Conservation (phyloP, 2,797 vertebrate species). For the Cuniculus paca region DNA sequence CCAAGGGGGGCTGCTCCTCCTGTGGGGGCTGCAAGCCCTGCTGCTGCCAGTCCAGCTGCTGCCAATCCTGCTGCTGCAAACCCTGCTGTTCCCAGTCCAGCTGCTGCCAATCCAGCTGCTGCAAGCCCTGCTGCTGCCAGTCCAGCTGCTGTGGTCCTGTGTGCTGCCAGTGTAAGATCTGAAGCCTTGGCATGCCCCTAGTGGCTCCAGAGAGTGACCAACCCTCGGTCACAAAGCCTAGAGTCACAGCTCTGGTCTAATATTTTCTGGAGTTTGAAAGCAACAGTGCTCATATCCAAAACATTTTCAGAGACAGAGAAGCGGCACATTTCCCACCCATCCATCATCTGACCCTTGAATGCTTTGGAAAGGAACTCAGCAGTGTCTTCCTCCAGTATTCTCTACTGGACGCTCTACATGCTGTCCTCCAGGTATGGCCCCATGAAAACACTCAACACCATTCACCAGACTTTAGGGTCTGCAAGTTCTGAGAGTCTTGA, state of each 20-base stretch:
- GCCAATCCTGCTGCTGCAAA: background rate
- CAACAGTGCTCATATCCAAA: background rate
- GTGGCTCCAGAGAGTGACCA: background rate
- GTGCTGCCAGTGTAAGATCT: conserved; percentile 36
- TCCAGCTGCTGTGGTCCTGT: background rate
- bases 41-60: background rate
- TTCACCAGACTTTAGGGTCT: background rate
- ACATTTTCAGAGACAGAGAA: background rate
- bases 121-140: background rate
- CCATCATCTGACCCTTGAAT: background rate
- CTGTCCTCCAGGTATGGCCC: background rate
- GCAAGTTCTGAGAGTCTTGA: background rate
- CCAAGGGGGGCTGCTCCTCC: too few relatives aligned
- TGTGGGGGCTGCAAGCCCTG: too few relatives aligned
- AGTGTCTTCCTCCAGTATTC: background rate
- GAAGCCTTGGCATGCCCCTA: background rate
- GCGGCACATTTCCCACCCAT: background rate
- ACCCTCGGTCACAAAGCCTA: background rate
- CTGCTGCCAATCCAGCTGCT: background rate
- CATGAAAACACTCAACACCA: background rate
- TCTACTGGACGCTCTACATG: background rate
- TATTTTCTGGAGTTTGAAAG: background rate
- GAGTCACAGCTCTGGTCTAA: background rate
- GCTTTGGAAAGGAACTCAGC: background rate
- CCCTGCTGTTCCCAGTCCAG: too few relatives aligned